phyloP scores from a whole-genome alignment of 64 coral and sea anemone genomes.

The Stylophora pistillata region DNA sequence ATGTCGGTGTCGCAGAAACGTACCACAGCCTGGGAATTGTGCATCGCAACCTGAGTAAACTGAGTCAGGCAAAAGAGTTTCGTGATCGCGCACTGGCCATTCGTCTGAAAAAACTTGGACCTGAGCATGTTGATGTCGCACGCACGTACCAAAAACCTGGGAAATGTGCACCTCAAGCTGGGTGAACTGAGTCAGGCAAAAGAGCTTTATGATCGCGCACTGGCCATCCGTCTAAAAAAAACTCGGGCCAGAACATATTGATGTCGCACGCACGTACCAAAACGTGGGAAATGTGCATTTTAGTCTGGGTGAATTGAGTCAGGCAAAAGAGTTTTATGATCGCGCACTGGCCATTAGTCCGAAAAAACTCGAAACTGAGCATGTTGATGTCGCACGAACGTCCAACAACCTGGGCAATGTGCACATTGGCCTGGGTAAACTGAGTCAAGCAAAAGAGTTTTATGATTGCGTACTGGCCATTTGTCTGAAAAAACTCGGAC shows the following conservation, averaged over 20 bases:
- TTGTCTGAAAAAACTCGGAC: no score
- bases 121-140: not conserved
- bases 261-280: no score
- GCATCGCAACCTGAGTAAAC: not conserved
- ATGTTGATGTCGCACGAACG: no score
- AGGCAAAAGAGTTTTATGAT: constrained; percentile 23
- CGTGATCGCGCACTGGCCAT: not conserved
- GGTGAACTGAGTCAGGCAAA: not conserved
- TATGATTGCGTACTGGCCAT: no score
- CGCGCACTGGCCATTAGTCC: not conserved
- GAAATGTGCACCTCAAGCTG: not conserved
- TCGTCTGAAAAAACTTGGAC: not conserved
- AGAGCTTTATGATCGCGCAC: not conserved
- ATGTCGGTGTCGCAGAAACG: no score
- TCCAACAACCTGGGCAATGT: no score
- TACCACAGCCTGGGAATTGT: not conserved
- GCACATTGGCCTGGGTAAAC: no score
- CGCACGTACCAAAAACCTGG: not conserved
- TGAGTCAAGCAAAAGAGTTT: no score
- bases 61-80: not conserved
- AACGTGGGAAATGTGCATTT: no score
- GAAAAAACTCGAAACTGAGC: no score
- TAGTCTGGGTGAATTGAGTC: no score
- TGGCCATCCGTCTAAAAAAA: not conserved
- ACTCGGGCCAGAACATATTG: no score